Percentiles rank a stretch among this genome's conserved stretches.
Evolutionary conservation across 2,888 invertebrate genomes (phyloP).

Genomic region (Empis stercorea): DNA sequence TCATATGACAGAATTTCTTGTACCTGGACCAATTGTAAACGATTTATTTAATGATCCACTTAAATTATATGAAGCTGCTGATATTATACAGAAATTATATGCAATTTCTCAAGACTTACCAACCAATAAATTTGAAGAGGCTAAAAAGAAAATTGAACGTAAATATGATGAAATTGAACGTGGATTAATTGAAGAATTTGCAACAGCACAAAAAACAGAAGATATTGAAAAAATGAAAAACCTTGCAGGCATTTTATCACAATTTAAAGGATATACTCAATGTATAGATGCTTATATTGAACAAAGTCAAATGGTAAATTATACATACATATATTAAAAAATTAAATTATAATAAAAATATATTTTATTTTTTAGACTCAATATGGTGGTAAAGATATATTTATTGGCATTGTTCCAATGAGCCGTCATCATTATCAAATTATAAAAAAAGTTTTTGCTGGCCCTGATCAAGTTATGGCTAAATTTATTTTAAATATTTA

Average conservation of each 20-base stretch:
- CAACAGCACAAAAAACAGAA: constrained; percentile 71
- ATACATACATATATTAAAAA: not conserved
- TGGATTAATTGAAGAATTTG: constrained; percentile 87
- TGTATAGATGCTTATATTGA: constrained; percentile 96
- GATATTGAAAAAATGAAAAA: constrained; percentile 85
- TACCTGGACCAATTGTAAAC: constrained; percentile 70
- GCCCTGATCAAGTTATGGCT: constrained; percentile 94
- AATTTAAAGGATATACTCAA: constrained; percentile 93
- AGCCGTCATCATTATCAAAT: constrained; percentile 76
- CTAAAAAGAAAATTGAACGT: constrained; percentile 70
- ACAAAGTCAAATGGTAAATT: constrained; percentile 75
- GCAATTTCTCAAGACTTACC: constrained; percentile 93
- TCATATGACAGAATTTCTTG: constrained; percentile 83
- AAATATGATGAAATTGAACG: constrained; percentile 86
- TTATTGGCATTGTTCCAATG: constrained; percentile 75
- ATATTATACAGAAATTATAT: constrained; percentile 92
- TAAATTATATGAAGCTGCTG: constrained; percentile 81
- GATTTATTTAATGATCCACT: constrained; percentile 73
- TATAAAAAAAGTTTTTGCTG: constrained; percentile 82
- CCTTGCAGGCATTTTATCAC: constrained; percentile 79
- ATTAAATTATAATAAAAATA: too few relatives aligned
- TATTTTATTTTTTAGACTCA: constrained; percentile 67
- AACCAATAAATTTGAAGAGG: constrained; percentile 69
- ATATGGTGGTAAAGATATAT: constrained; percentile 77
- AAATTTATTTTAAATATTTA: constrained; percentile 95